These are phyloP conservation scores for Addax nasomaculatus DNA, from an alignment of 2,113 vertebrate species.

Conservation along the genomic window DNA sequence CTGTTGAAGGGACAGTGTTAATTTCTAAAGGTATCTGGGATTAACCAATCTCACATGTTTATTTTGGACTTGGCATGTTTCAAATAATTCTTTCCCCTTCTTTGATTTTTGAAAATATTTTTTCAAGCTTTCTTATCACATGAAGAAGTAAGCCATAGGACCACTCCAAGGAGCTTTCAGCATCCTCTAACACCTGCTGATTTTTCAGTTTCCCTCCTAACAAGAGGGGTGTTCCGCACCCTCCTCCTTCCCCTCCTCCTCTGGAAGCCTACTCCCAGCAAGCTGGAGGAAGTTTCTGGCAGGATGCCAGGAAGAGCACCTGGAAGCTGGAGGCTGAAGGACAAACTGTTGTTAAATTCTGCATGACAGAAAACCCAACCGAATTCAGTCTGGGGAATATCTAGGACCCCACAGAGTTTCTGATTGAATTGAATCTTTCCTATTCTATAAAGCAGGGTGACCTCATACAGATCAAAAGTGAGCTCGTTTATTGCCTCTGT, in stretches of 20 bases:
- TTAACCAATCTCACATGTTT: neutral
- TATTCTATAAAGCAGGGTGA: constrained; percentile 25
- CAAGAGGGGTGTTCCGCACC: constrained; percentile 18
- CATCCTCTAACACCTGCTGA: neutral
- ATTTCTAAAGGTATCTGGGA: neutral
- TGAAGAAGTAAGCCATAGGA: neutral
- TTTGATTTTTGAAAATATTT: constrained; percentile 4
- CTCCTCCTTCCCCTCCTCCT: neutral
- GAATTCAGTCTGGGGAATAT: constrained; percentile 33
- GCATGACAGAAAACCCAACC: constrained; percentile 45
- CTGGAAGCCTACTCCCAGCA: neutral
- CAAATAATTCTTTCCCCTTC: neutral
- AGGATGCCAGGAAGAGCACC: constrained; percentile 48
- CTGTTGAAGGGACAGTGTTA: neutral
- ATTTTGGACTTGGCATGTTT: neutral
- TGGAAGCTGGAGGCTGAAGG: constrained; percentile 54
- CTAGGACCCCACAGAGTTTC: constrained; percentile 56
- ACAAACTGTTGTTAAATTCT: constrained; percentile 60
- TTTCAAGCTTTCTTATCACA: neutral
- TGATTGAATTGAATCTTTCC: constrained; percentile 54
- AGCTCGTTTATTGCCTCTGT: constrained; percentile 34
- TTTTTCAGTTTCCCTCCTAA: constrained; percentile 44
- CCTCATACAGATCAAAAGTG: constrained; percentile 4
- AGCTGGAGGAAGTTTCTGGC: constrained; percentile 25
- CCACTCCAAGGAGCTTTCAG: neutral